Base-by-base conservation (phyloP, 1,140 invertebrate genomes). In the Homarus americanus region DNA sequence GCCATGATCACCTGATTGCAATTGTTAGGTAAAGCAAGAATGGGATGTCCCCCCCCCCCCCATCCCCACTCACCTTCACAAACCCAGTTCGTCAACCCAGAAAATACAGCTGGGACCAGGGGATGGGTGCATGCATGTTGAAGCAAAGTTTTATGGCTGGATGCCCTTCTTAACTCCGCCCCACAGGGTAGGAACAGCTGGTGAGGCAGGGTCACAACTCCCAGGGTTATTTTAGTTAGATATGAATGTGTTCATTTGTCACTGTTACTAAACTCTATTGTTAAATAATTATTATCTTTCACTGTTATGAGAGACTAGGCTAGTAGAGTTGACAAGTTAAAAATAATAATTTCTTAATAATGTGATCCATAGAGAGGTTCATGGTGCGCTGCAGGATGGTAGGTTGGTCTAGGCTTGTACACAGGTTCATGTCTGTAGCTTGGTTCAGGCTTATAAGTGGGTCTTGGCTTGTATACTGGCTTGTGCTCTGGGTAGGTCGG, bases 401-500 rank as follows among this genome's bases (percentile, higher is more conserved):
- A 69, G 63, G 28, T 69, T 10, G 87, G 87, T 20, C 44, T 53
- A 12, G 20, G 41, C 28, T 72, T 89, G 41, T 87, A 87, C 12
- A 63, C 44, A 24, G 87, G 78, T 44, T 73, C 49, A 78, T 78
- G 87, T 20, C 7, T 73, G 32, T 89, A 89, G 0, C 32, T 38
- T 15, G 88, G 80, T 2, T 15, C 28, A 20, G 88, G 72, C 28
- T 82, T 78, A 69, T 90, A 75, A 3, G 38, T 40, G 1, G 66
- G 87, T 17, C 83, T 63, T 0, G 87, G 66, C 20, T 79, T 87
- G 49, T 87, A 79, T 0, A 44, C 49, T 38, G 73, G 63, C 36
- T 66, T 40, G 34, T 73, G 87, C 20, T 72, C 20, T 12, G 79
- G 79, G 63, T 90, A 90, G 44, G 49, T 40, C 10, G 80, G 80